Conservation (phyloP, 2,888 invertebrate species). For the Anodontia alba region DNA sequence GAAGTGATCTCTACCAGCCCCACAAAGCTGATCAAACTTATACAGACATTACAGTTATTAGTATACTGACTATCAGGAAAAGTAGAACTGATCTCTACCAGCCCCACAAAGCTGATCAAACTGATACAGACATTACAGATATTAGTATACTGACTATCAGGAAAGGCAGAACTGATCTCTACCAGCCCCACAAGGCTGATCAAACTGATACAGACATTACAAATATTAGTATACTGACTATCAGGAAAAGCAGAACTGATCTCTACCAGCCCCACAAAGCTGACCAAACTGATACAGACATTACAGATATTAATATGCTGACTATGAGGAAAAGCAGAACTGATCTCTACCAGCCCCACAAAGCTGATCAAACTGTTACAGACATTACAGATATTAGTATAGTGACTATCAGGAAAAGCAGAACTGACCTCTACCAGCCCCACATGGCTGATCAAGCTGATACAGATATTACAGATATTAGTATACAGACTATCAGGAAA, state of each 20-base stretch:
- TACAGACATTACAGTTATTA: too few species aligned
- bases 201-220: too few species aligned
- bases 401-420: too few species aligned
- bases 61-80: slow-evolving; percentile 91
- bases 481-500: too few species aligned
- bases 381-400: slow-evolving; percentile 31
- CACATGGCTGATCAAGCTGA: too few species aligned
- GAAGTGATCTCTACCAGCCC: too few species aligned
- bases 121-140: slow-evolving; percentile 85
- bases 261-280: slow-evolving; percentile 90
- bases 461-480: too few species aligned
- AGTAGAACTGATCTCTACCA: slow-evolving; percentile 91
- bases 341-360: slow-evolving; percentile 91
- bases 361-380: slow-evolving; percentile 90
- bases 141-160: too few species aligned
- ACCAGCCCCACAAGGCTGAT: too few species aligned
- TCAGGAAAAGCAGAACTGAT: slow-evolving; percentile 90
- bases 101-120: slow-evolving; percentile 90
- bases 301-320: slow-evolving; percentile 90
- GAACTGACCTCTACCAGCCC: too few species aligned
- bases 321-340: slow-evolving; percentile 91
- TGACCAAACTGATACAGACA: slow-evolving; percentile 88
- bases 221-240: slow-evolving; percentile 93
- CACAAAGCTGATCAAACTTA: too few species aligned
- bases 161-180: too few species aligned